Percentiles rank a stretch among this genome's conserved stretches.
phyloP scores from a whole-genome alignment of 1,140 invertebrate genomes.

The Drosophila hydei region DNA sequence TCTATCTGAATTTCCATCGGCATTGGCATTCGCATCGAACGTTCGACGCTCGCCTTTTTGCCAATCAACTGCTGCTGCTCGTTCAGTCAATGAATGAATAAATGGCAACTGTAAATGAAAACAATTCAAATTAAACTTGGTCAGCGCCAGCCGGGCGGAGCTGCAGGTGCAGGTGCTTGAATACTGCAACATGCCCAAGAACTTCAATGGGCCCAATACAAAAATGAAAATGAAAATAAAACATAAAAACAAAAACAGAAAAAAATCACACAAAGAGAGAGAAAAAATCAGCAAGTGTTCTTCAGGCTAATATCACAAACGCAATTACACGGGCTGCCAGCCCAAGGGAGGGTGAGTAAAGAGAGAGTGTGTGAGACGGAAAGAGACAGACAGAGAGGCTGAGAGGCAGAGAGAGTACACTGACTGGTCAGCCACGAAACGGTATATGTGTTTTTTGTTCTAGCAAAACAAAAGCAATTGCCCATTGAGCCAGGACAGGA shows the following conservation, averaged over 20 bases:
- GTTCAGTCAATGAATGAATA: constrained; percentile 70
- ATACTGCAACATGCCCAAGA: constrained; percentile 72
- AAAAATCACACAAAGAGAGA: constrained; percentile 8
- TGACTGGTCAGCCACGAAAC: constrained; percentile 31
- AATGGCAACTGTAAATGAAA: constrained; percentile 82
- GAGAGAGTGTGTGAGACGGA: background rate
- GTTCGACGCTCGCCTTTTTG: constrained; percentile 33
- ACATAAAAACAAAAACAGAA: constrained; percentile 22
- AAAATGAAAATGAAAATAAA: constrained; percentile 42
- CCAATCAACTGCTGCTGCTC: constrained; percentile 68
- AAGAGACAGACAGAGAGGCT: background rate
- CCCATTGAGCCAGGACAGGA: constrained; percentile 42
- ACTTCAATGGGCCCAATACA: constrained; percentile 61
- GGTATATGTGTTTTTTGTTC: constrained; percentile 55
- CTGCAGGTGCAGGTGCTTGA: constrained; percentile 63
- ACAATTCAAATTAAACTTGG: constrained; percentile 81
- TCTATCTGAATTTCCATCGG: constrained; percentile 11
- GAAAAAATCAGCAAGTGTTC: constrained; percentile 58
- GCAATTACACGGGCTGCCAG: constrained; percentile 66
- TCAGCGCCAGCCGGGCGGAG: constrained; percentile 7
- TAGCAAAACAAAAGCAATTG: constrained; percentile 74
- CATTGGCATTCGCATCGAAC: constrained; percentile 8
- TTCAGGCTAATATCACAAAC: constrained; percentile 82
- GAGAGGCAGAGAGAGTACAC: background rate
- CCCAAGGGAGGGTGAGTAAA: constrained; percentile 2